A percentile compares a stretch with the other conserved stretches of the same genome.
Evolutionary conservation across 2,888 invertebrate genomes (phyloP).

Genomic region (Acrobasis repandana): DNA sequence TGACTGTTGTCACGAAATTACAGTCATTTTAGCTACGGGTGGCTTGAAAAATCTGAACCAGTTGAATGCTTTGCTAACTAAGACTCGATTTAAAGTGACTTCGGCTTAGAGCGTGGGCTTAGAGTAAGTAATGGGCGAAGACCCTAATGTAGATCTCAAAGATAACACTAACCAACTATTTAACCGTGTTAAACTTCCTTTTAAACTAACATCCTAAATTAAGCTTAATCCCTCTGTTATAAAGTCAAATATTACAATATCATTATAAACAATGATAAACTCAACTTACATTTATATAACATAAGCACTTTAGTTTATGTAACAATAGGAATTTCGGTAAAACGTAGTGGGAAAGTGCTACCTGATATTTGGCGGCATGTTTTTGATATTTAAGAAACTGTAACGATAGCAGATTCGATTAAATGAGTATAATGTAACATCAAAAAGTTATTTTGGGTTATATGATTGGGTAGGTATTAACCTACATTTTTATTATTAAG

Average conservation of each 20-base stretch:
- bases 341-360: slow-evolving; percentile 5
- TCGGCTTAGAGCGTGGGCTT: too few relatives aligned
- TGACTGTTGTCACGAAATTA: too few relatives aligned
- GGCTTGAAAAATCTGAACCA: too few relatives aligned
- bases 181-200: slow-evolving; percentile 21
- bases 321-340: slow-evolving; percentile 15
- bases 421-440: slow-evolving; percentile 3
- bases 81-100: too few relatives aligned
- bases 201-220: background rate
- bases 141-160: slow-evolving; percentile 5
- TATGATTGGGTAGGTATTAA: background rate
- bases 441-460: background rate
- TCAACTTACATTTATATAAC: slow-evolving; percentile 15
- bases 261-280: slow-evolving; percentile 12
- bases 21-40: too few relatives aligned
- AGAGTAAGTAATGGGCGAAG: too few relatives aligned
- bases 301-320: slow-evolving; percentile 13
- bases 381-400: slow-evolving; percentile 3
- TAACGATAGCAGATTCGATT: background rate
- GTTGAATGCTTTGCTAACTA: too few relatives aligned
- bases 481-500: slow-evolving; percentile 5
- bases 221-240: background rate
- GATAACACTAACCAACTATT: slow-evolving; percentile 10
- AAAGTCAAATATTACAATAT: background rate
- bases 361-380: background rate